Percentiles rank a stretch among this genome's conserved stretches.
phyloP scores from a whole-genome alignment of 2,113 vertebrate genomes.

The Peromyscus maniculatus region DNA sequence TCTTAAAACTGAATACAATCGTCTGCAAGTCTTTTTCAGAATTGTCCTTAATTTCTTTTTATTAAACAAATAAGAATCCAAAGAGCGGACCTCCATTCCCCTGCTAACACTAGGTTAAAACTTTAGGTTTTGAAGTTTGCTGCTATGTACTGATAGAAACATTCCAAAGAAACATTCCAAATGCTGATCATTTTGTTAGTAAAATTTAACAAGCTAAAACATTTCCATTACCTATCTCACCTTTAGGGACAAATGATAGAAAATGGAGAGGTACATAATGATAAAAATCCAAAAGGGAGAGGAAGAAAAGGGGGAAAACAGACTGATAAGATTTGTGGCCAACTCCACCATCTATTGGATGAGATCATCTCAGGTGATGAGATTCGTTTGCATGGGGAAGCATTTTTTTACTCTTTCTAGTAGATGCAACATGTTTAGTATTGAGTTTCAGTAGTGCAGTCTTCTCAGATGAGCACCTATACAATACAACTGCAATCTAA shows the following conservation, averaged over 20 bases:
- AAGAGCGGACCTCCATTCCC: neutral
- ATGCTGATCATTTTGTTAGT: neutral
- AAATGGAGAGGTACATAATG: neutral
- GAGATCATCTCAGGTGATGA: neutral
- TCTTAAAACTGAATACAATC: neutral
- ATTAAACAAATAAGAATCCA: neutral
- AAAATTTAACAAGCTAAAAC: constrained; percentile 2
- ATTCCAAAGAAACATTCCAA: neutral
- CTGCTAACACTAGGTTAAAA: neutral
- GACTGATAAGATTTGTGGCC: neutral
- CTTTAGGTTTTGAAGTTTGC: neutral
- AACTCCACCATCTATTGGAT: neutral
- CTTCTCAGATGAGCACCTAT: neutral
- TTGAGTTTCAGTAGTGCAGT: neutral
- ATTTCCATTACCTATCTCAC: neutral
- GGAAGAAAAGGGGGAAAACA: neutral
- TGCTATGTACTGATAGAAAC: neutral
- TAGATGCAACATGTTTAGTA: neutral
- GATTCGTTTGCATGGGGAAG: neutral
- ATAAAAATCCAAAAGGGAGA: neutral
- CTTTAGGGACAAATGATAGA: neutral
- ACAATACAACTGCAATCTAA: neutral
- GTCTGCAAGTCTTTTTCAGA: neutral
- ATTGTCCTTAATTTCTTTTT: neutral
- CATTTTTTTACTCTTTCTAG: constrained; percentile 1